phyloP scores from a whole-genome alignment of 2,113 vertebrate genomes.

The Sciurus niger region DNA sequence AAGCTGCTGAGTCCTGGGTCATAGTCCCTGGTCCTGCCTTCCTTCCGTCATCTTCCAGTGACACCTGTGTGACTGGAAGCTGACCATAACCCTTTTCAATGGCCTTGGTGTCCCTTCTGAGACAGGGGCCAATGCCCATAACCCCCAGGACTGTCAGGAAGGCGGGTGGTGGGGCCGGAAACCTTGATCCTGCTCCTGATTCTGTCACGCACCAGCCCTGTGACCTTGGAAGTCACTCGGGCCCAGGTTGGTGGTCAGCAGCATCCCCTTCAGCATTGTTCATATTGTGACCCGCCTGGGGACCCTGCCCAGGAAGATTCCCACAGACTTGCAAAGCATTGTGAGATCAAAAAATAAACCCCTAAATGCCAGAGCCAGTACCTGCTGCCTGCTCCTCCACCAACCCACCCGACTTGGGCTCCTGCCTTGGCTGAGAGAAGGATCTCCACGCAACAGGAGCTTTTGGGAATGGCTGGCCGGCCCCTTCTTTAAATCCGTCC shows the following conservation, averaged over 20 bases:
- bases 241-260: accelerated
- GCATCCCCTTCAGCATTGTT: background rate
- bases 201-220: background rate
- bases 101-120: background rate
- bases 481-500: conserved; percentile 84
- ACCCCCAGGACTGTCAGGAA: background rate
- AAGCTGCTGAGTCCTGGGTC: background rate
- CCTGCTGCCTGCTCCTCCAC: background rate
- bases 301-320: background rate
- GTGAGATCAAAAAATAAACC: background rate
- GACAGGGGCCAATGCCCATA: background rate
- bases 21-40: background rate
- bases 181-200: background rate
- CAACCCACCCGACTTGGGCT: background rate
- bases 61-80: background rate
- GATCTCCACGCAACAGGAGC: background rate
- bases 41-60: too few relatives aligned
- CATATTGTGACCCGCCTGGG: background rate
- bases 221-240: background rate
- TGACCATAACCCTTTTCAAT: background rate
- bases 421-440: background rate
- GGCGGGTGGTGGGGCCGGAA: background rate
- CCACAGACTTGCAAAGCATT: background rate
- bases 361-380: background rate
- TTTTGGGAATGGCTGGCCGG: conserved; percentile 3